A percentile compares a stretch with the other conserved stretches of the same genome.
phyloP scores from a whole-genome alignment of 1,140 invertebrate genomes.

The Vanessa tameamea region DNA sequence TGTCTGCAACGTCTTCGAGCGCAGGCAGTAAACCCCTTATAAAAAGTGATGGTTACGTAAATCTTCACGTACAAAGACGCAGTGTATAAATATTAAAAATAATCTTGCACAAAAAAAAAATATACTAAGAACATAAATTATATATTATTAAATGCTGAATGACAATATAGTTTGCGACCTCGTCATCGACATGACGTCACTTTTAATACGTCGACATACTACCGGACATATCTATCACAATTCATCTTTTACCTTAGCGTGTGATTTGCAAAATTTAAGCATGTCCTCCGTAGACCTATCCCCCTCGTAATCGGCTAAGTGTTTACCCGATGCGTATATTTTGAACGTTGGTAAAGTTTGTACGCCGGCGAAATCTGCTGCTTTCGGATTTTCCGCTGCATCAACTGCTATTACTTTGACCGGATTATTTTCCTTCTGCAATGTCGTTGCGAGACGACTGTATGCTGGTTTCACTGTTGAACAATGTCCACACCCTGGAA shows the following conservation, averaged over 20 bases:
- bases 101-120: too few relatives aligned
- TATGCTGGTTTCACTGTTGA: conserved; percentile 93
- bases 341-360: conserved; percentile 92
- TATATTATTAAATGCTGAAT: too few relatives aligned
- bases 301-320: conserved; percentile 85
- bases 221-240: conserved; percentile 50
- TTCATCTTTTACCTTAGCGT: conserved; percentile 62
- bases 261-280: conserved; percentile 50
- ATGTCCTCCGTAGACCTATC: conserved; percentile 80
- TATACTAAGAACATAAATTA: too few relatives aligned
- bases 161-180: background rate
- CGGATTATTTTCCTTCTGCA: conserved; percentile 84
- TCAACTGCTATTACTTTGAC: conserved; percentile 90
- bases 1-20: too few relatives aligned
- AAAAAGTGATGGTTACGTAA: too few relatives aligned
- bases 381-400: conserved; percentile 84
- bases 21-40: too few relatives aligned
- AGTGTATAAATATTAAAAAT: too few relatives aligned
- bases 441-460: conserved; percentile 84
- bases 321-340: conserved; percentile 89
- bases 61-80: too few relatives aligned
- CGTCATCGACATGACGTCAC: background rate
- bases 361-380: conserved; percentile 87
- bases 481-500: conserved; percentile 93
- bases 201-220: background rate